These are phyloP conservation scores for Drosophila auraria DNA, from an alignment of 1,140 invertebrate genomes.

Conservation along the genomic window DNA sequence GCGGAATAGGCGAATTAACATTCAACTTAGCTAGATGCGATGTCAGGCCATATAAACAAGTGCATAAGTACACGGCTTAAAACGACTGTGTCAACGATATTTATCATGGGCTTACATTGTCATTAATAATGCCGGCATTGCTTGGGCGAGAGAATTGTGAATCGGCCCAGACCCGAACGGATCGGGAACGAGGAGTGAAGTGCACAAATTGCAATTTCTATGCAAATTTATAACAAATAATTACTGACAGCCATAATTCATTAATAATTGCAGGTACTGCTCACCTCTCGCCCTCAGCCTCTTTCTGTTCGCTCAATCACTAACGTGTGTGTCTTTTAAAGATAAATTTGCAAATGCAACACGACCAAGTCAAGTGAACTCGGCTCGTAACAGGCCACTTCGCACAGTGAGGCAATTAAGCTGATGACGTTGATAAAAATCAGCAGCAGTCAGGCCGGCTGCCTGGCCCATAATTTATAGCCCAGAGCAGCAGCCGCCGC, in stretches of 20 bases:
- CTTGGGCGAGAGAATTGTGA: slow-evolving; percentile 51
- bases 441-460: slow-evolving; percentile 57
- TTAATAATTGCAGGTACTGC: slow-evolving; percentile 78
- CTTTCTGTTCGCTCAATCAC: slow-evolving; percentile 24
- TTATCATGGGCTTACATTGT: slow-evolving; percentile 79
- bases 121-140: slow-evolving; percentile 75
- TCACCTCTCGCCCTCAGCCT: slow-evolving; percentile 27
- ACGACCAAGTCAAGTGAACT: slow-evolving; percentile 39
- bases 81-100: slow-evolving; percentile 77
- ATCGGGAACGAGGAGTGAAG: slow-evolving; percentile 49
- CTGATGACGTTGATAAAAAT: slow-evolving; percentile 84
- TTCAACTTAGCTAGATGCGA: slow-evolving; percentile 42
- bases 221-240: slow-evolving; percentile 84
- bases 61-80: slow-evolving; percentile 52
- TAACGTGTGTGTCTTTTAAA: slow-evolving; percentile 53
- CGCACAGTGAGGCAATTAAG: slow-evolving; percentile 82
- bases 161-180: slow-evolving; percentile 13
- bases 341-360: slow-evolving; percentile 71
- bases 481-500: slow-evolving; percentile 28
- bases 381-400: slow-evolving; percentile 40
- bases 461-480: slow-evolving; percentile 70
- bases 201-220: slow-evolving; percentile 84
- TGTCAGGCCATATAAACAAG: slow-evolving; percentile 44
- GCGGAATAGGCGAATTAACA: slow-evolving; percentile 39
- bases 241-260: slow-evolving; percentile 84